Conservation (phyloP, 2,113 vertebrate genomes). For the Tyrannus savana region DNA sequence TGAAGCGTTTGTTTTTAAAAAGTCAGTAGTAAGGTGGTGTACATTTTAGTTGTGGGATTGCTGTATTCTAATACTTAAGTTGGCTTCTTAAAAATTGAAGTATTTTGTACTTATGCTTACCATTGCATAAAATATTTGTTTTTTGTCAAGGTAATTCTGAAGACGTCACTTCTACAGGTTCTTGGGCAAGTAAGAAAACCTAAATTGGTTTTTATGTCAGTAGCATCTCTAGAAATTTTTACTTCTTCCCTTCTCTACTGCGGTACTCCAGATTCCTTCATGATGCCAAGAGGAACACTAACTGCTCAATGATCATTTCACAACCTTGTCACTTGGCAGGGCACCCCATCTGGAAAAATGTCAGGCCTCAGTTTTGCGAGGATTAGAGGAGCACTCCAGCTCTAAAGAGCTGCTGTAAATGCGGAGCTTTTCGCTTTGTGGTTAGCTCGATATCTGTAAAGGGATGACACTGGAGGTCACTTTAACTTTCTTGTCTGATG, state of each 20-base stretch:
- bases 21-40: not conserved
- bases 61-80: not conserved
- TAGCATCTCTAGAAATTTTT: not conserved
- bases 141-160: conserved; percentile 82
- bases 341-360: accelerated
- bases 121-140: not conserved
- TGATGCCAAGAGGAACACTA: not conserved
- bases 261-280: not conserved
- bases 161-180: conserved; percentile 86
- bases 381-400: not conserved
- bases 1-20: not conserved
- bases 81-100: not conserved
- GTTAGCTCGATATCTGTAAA: not conserved
- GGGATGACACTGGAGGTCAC: not conserved
- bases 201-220: not conserved
- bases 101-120: not conserved
- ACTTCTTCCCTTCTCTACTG: not conserved
- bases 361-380: not conserved
- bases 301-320: not conserved
- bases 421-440: not conserved
- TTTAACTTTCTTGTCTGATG: not conserved
- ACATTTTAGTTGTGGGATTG: not conserved
- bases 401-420: not conserved
- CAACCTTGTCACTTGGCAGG: not conserved
- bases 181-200: conserved; percentile 89